Conservation (phyloP, 2,888 invertebrate species). For the Rugalucina vietnamica region DNA sequence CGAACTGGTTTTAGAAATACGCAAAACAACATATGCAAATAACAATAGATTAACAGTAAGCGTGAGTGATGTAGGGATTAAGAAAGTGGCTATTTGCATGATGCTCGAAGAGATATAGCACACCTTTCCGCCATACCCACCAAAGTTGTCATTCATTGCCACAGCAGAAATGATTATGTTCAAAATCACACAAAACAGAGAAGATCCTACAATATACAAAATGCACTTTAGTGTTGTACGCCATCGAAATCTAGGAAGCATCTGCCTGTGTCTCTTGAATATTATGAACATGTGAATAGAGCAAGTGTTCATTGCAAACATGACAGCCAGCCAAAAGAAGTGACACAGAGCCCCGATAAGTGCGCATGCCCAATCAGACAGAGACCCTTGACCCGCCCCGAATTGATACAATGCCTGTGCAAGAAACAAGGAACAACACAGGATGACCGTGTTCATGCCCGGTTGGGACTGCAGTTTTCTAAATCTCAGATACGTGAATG, state of each 20-base stretch:
- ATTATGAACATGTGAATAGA: conserved; percentile 43
- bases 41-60: conserved; percentile 24
- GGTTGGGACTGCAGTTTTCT: conserved; percentile 43
- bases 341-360: conserved; percentile 42
- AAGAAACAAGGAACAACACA: conserved; percentile 17
- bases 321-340: conserved; percentile 44
- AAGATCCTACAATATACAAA: conserved; percentile 17
- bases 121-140: conserved; percentile 40
- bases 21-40: conserved; percentile 34
- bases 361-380: conserved; percentile 24
- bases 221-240: conserved; percentile 13
- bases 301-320: conserved; percentile 53
- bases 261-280: conserved; percentile 1
- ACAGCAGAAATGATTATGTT: conserved; percentile 14
- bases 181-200: conserved; percentile 28
- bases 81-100: conserved; percentile 42
- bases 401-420: conserved; percentile 50
- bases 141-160: neutral
- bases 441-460: conserved; percentile 47
- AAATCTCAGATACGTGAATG: conserved; percentile 36
- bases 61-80: conserved; percentile 21
- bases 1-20: conserved; percentile 18
- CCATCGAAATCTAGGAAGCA: neutral
- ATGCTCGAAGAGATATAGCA: conserved; percentile 42
- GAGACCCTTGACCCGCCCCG: conserved; percentile 10